Base-by-base conservation (phyloP, 2,888 invertebrate genomes). In the Drosophila parthenogenetica region DNA sequence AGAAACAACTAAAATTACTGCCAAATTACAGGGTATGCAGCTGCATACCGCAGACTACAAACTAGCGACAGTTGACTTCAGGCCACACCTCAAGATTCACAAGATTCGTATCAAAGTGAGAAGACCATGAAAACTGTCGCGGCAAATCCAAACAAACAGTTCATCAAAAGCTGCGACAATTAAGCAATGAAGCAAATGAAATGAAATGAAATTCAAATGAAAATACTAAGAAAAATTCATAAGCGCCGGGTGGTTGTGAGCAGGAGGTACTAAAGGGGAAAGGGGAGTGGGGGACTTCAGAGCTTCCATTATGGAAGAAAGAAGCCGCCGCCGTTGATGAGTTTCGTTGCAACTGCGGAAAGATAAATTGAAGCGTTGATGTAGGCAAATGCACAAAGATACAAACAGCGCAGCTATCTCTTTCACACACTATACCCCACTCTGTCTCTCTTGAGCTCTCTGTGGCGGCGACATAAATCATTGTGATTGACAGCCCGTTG, bases 381-480 rank as follows among this genome's bases (percentile, higher is more conserved):
- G 69, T 84, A 84, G 84, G 73, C 84, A 88, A 88, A 84, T 84
- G 84, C 87, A 80, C 77, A 70, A 43, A 79, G 68, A 72, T 77
- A 89, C 75, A 77, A 84, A 84, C 69, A 79, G 25, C 14, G n/a
- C 57, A 69, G 25, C 39, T 39, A 25, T 14, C 19, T 25, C 25
- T 25, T 11, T 39, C 42, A 11, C 62, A 40, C 22, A n/a, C 39
- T 51, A n/a, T 14, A 50, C 48, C 42, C 8, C 13, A 63, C 84
- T 8, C 14, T 8, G 43, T 2, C 58, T 3, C 1, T 22, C 37
- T 11, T 35, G 16, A n/a, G 19, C 17, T 43, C 17, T 43, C 60
- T 72, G 25, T 69, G 90, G 92, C 92, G 92, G 92, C 86, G 85
- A 80, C 84, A 92, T 92, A 92, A 91, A 92, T 92, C 92, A 92